A percentile compares a stretch with the other conserved stretches of the same genome.
Evolutionary conservation across 2,888 invertebrate species (phyloP).

Genomic region (Plutella xylostella): DNA sequence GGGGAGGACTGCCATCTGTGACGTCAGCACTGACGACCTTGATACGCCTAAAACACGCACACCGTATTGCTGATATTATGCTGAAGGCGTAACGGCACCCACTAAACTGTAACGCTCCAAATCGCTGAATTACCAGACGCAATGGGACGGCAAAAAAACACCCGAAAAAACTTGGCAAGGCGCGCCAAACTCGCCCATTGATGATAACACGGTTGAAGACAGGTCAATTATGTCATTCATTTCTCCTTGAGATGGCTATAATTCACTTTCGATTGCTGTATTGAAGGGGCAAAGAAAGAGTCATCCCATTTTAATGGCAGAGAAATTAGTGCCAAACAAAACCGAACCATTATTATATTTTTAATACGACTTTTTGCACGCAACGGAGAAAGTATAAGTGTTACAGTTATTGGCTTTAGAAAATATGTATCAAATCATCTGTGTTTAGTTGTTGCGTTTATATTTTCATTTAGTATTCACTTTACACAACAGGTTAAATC

Average conservation of each 20-base stretch:
- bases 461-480: neutral
- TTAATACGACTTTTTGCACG: neutral
- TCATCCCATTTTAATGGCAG: neutral
- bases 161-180: no score
- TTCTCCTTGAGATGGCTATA: neutral
- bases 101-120: no score
- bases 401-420: neutral
- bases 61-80: no score
- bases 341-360: slow-evolving; percentile 9
- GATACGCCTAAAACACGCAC: neutral
- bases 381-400: neutral
- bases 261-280: slow-evolving; percentile 28
- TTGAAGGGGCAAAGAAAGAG: neutral
- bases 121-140: neutral
- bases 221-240: slow-evolving; percentile 27
- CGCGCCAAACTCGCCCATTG: no score
- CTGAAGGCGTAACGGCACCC: neutral
- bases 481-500: slow-evolving; percentile 11
- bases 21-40: slow-evolving; percentile 17
- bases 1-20: slow-evolving; percentile 19
- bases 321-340: neutral
- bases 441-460: neutral
- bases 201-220: slow-evolving; percentile 20
- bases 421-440: neutral
- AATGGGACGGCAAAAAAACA: no score